Evolutionary conservation across 2,113 vertebrate genomes (phyloP).

Genomic region (Paramormyrops kingsleyae): DNA sequence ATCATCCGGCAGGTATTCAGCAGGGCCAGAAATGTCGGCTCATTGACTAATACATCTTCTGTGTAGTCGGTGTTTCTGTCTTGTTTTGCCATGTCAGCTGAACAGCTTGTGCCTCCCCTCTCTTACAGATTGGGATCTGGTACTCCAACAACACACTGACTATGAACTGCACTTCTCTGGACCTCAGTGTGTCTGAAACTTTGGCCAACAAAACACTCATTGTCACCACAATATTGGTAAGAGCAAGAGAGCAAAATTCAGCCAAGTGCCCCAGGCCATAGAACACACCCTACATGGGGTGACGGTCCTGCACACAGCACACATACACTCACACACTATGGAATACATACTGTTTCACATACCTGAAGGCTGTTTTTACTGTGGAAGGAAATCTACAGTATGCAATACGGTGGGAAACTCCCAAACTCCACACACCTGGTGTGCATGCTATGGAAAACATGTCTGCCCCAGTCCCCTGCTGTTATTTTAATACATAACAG

Average conservation of each 20-base stretch:
- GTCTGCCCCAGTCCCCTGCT: background rate
- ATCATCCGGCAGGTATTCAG: background rate
- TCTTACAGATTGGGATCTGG: conserved; percentile 75
- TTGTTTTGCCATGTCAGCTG: background rate
- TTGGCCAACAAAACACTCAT: conserved; percentile 81
- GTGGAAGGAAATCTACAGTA: background rate
- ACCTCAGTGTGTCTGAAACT: conserved; percentile 74
- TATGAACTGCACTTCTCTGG: conserved; percentile 78
- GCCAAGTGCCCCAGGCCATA: background rate
- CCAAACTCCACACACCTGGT: background rate
- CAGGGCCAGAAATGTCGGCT: background rate
- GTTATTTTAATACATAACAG: background rate
- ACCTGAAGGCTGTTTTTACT: background rate
- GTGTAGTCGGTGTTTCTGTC: background rate
- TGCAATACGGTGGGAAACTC: background rate
- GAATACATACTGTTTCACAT: background rate
- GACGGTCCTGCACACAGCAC: background rate
- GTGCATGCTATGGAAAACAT: background rate
- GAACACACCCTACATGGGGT: background rate
- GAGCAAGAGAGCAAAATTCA: background rate
- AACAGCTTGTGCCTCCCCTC: background rate
- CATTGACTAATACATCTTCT: background rate
- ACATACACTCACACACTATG: background rate
- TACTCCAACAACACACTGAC: conserved; percentile 79
- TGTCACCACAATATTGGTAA: conserved; percentile 85